phyloP scores from a whole-genome alignment of 1,140 invertebrate species.

The Ceratosolen fusciceps region DNA sequence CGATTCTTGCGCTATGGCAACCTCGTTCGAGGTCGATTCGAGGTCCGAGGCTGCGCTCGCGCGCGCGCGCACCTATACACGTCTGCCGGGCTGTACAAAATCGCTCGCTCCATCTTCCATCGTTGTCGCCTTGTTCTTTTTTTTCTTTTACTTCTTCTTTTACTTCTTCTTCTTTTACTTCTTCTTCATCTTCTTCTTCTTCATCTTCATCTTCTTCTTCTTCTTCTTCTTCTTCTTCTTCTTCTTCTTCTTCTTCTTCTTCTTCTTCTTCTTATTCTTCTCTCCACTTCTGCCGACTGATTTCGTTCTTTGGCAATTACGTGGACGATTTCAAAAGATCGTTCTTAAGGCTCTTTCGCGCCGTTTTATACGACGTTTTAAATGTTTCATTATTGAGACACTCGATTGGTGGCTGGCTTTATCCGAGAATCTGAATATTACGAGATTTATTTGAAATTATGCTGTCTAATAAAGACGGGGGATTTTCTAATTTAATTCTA shows the following conservation, averaged over 20 bases:
- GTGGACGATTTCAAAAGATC: conserved; percentile 25
- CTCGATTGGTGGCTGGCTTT: background rate
- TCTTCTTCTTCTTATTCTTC: background rate
- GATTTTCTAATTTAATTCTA: background rate
- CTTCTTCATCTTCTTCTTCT: background rate
- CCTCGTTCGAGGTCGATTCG: conserved; percentile 57
- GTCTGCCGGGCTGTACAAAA: conserved; percentile 9
- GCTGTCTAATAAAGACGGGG: background rate
- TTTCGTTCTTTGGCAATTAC: conserved; percentile 33
- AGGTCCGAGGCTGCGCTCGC: conserved; percentile 52
- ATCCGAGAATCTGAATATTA: background rate
- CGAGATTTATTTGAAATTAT: background rate
- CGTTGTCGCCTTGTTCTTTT: background rate
- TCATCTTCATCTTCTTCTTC: background rate
- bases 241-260: background rate
- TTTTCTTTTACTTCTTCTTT: background rate
- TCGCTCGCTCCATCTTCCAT: conserved; percentile 18
- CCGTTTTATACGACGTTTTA: conserved; percentile 1
- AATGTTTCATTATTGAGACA: background rate
- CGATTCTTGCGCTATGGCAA: conserved; percentile 51
- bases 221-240: background rate
- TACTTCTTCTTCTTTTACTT: background rate
- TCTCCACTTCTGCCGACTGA: background rate
- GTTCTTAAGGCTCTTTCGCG: conserved; percentile 19
- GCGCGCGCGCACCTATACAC: conserved; percentile 46